Evolutionary conservation across 2,113 vertebrate species (phyloP).

Genomic region (Casuarius casuarius): DNA sequence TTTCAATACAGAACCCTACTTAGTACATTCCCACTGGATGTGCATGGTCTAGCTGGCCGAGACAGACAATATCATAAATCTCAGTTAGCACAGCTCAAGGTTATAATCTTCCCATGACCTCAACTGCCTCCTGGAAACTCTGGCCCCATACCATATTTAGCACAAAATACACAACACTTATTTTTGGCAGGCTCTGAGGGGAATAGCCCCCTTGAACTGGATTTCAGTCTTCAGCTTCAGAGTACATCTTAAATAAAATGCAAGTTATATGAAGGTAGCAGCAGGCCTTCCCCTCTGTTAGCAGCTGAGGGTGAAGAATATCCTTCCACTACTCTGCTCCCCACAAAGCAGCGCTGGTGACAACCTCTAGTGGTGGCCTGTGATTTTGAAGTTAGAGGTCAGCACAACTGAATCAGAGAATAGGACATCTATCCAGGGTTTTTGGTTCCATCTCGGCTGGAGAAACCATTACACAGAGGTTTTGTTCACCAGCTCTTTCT

Average conservation of each 20-base stretch:
- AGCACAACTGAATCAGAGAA: neutral
- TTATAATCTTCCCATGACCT: conserved; percentile 13
- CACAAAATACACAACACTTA: neutral
- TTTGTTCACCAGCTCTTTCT: neutral
- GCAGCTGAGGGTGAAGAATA: neutral
- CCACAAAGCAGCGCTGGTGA: neutral
- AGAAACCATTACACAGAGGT: neutral
- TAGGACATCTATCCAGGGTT: neutral
- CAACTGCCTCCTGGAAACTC: neutral
- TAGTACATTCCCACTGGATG: neutral
- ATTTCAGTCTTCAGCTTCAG: neutral
- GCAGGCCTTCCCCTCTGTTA: neutral
- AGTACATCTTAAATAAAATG: neutral
- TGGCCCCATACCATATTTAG: neutral
- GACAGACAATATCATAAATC: neutral
- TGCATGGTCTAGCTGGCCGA: neutral
- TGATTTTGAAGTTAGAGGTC: neutral
- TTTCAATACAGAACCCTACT: neutral
- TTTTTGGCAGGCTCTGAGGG: neutral
- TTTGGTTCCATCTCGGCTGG: neutral
- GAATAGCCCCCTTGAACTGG: neutral
- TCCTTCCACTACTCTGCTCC: neutral
- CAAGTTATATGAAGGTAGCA: neutral
- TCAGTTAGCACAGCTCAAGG: neutral
- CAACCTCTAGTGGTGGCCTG: neutral